phyloP scores from a whole-genome alignment of 2,888 invertebrate species.

The Drosophila rubida region DNA sequence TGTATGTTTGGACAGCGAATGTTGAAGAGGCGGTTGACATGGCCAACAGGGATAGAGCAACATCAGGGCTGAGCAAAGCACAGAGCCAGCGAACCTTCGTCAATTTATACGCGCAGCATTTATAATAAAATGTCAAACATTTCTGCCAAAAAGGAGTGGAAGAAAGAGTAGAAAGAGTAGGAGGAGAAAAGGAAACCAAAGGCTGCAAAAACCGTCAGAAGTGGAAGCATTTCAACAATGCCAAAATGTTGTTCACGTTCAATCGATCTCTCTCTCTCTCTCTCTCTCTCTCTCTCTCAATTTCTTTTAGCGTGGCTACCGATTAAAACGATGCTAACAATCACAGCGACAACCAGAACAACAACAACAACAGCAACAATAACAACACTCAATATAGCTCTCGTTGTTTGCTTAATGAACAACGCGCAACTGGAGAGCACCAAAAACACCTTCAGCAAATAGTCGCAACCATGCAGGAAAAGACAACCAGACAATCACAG shows the following conservation, averaged over 20 bases:
- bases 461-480: conserved; percentile 32
- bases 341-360: conserved; percentile 36
- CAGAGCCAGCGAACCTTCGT: too few species aligned
- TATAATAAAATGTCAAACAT: conserved; percentile 44
- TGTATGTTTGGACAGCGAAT: conserved; percentile 18
- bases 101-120: conserved; percentile 32
- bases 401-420: conserved; percentile 74
- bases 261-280: background rate
- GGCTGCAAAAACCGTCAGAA: background rate
- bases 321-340: conserved; percentile 61
- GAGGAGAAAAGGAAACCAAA: background rate
- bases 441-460: conserved; percentile 74
- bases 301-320: conserved; percentile 45
- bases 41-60: background rate
- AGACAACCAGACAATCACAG: conserved; percentile 6
- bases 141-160: conserved; percentile 22
- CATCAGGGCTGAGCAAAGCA: background rate
- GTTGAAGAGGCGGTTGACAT: background rate
- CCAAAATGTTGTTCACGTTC: conserved; percentile 32
- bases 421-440: conserved; percentile 30
- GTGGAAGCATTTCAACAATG: conserved; percentile 35
- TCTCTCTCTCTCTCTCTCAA: background rate
- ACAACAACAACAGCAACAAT: conserved; percentile 23
- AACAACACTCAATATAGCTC: conserved; percentile 46
- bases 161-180: background rate